Evolutionary conservation across 2,113 vertebrate genomes (phyloP), one percentile per base, ranked within the genome.

Genomic region (Toxotes chatareus): DNA sequence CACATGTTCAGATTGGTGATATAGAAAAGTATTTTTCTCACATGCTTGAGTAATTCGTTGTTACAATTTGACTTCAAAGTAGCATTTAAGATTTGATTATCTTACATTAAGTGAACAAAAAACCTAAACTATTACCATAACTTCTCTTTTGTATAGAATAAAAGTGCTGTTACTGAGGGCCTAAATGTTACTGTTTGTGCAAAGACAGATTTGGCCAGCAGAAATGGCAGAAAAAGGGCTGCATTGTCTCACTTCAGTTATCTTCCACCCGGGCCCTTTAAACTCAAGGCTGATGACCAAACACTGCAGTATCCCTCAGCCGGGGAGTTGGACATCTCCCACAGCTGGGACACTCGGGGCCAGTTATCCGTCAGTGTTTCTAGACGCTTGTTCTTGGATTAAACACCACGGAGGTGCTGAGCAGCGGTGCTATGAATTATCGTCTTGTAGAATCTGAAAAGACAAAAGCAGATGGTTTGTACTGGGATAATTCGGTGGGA

Each of bases 371-470:
- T 87, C 77, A 67, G 76, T 55, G 79, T 83, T 82, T 62, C 82
- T 80, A n/a, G 71, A 81, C 73, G 84, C 77, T 27, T 79, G 56
- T 7, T 91, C 72, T 79, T 71, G 67, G 79, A 88, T 90, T 64
- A 82, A 90, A 82, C 69, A 63, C 75, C 79, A 70, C 74, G 64
- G 73, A 34, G 53, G 56, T 56, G 55, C 68, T 0, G 74, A 76
- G 57, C 36, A 40, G 40, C 16, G 49, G 73, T 64, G 88, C 94
- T 97, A 98, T 83, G 96, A 94, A 90, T 97, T 97, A 97, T 96
- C 96, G 85, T 94, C 94, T 92, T 96, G 96, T 92, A 96, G 96
- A 94, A 97, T 96, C 97, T 98, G 94, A 84, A 90, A 84, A 91
- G 85, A 94, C 86, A 95, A 90, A 89, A 91, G 79, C 81, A 87